Evolutionary conservation across 2,113 vertebrate genomes (phyloP).

Genomic region (Puma concolor): DNA sequence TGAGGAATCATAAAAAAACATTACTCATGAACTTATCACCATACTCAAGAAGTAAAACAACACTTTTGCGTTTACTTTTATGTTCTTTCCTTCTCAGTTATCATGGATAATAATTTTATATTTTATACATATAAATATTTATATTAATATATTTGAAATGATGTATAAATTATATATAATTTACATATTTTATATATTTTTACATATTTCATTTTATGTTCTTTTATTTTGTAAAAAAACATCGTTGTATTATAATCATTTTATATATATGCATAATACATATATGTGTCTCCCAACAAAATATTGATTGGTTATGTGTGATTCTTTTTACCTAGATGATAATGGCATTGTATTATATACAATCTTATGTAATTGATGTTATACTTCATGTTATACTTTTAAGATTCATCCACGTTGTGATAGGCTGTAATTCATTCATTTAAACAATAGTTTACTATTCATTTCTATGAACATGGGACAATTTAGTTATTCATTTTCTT

Average conservation of each 20-base stretch:
- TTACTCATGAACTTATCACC: background rate
- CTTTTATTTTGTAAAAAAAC: background rate
- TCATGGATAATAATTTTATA: background rate
- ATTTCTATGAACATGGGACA: background rate
- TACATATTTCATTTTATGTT: background rate
- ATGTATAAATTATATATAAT: no score
- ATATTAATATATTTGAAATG: no score
- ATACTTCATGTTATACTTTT: no score
- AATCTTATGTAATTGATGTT: background rate
- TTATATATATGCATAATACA: background rate
- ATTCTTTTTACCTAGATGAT: no score
- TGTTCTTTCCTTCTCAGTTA: background rate
- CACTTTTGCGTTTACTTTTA: background rate
- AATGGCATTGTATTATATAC: no score
- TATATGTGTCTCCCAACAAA: background rate
- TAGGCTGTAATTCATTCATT: background rate
- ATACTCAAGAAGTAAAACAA: background rate
- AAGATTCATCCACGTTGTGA: no score
- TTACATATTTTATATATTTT: no score
- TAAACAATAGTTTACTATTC: background rate
- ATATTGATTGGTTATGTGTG: background rate
- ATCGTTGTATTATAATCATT: background rate
- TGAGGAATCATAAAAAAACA: background rate
- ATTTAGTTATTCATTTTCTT: no score
- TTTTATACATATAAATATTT: background rate